A percentile compares a stretch with the other conserved stretches of the same genome.
These are phyloP conservation scores for Gymnocephalus cernua DNA, from an alignment of 2,113 vertebrate genomes.

Conservation along the genomic window DNA sequence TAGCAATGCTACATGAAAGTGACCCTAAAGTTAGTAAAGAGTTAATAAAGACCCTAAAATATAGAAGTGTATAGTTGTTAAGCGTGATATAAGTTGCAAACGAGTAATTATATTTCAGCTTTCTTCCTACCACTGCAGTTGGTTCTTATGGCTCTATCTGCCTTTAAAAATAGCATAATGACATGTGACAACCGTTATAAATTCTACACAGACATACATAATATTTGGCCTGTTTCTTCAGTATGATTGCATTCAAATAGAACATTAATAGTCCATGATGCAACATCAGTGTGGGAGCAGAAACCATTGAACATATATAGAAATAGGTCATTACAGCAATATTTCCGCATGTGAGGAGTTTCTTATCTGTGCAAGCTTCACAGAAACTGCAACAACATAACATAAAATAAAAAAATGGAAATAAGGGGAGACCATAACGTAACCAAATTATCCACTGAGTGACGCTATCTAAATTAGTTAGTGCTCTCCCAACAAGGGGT, in stretches of 20 bases:
- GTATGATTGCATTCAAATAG: slow-evolving; percentile 2
- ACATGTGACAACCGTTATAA: slow-evolving; percentile 26
- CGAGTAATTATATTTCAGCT: neutral
- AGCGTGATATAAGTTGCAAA: neutral
- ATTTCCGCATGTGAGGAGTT: neutral
- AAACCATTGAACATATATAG: slow-evolving; percentile 20
- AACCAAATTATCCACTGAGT: neutral
- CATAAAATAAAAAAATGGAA: neutral
- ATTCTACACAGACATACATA: slow-evolving; percentile 19
- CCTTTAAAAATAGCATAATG: slow-evolving; percentile 6
- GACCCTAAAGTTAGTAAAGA: no score
- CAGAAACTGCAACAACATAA: neutral
- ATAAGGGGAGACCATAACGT: neutral
- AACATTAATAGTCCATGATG: slow-evolving; percentile 40
- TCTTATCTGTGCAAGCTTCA: slow-evolving; percentile 3
- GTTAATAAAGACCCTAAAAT: no score
- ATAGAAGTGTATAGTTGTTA: neutral
- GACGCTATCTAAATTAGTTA: slow-evolving; percentile 19
- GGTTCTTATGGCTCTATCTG: neutral
- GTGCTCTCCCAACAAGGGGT: neutral
- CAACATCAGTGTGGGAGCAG: slow-evolving; percentile 40
- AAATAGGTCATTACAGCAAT: slow-evolving; percentile 26
- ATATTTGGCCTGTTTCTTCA: slow-evolving; percentile 13
- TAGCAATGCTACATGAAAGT: neutral
- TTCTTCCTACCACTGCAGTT: neutral